phyloP scores from a whole-genome alignment of 2,888 invertebrate genomes.

The Nomada ruficornis region DNA sequence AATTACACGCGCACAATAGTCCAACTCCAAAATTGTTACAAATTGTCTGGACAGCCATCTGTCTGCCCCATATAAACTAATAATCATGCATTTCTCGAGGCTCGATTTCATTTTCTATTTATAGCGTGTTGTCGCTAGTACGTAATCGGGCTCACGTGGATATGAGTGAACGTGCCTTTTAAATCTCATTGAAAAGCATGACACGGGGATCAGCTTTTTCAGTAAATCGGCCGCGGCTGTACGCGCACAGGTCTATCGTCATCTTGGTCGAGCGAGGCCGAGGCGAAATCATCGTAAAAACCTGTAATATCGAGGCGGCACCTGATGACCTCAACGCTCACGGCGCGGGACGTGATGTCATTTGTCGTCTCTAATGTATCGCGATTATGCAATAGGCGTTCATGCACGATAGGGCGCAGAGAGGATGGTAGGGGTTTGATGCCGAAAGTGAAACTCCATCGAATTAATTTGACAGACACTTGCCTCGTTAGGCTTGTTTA shows the following conservation, averaged over 20 bases:
- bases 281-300: slow-evolving; percentile 61
- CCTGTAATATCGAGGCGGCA: slow-evolving; percentile 61
- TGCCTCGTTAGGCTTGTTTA: slow-evolving; percentile 25
- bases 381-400: slow-evolving; percentile 71
- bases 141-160: slow-evolving; percentile 41
- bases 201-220: slow-evolving; percentile 46
- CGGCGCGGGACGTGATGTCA: slow-evolving; percentile 73
- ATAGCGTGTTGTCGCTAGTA: slow-evolving; percentile 20
- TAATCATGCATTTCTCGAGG: slow-evolving; percentile 23
- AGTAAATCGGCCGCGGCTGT: slow-evolving; percentile 47
- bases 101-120: slow-evolving; percentile 47
- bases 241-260: slow-evolving; percentile 31
- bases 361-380: slow-evolving; percentile 66
- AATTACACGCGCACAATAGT: background rate
- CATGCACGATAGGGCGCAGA: slow-evolving; percentile 35
- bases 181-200: slow-evolving; percentile 43
- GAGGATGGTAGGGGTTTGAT: slow-evolving; percentile 19
- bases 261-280: slow-evolving; percentile 49
- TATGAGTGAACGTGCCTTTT: slow-evolving; percentile 42
- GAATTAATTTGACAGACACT: slow-evolving; percentile 42
- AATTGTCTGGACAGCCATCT: background rate
- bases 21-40: background rate
- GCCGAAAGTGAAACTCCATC: slow-evolving; percentile 40
- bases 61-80: slow-evolving; percentile 8
- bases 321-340: slow-evolving; percentile 72